Evolutionary conservation across 1,140 invertebrate genomes (phyloP), one percentile per base, ranked within the genome.

Genomic region (Cydia fagiglandana): DNA sequence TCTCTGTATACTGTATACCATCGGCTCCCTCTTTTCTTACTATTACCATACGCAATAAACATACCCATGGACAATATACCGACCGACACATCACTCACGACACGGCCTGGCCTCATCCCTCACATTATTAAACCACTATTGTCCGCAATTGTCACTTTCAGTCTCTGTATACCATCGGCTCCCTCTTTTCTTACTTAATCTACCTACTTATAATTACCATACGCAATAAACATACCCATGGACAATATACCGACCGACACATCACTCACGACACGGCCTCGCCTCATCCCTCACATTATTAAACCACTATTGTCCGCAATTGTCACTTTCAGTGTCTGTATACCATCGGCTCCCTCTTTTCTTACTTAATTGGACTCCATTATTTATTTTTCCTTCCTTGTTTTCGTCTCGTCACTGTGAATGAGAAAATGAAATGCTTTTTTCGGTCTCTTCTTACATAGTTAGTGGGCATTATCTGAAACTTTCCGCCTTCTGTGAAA

Each of bases 361-460:
- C 82, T 81, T 81, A 84, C 77, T 84, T 88, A 86, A 88, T 88
- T 88, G 84, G 85, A 78, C 80, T 84, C 79, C 78, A 83, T 84
- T 86, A 86, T 86, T 88, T 85, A 80, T 83, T 84, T 84, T 85
- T 79, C 80, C 77, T 77, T 75, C 61, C 75, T 83, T 85, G 80
- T 84, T 86, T 86, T 84, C 80, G 76, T 78, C 74, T 77, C 79
- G 82, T 82, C 76, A 79, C 81, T 81, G 77, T 80, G 76, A 83
- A 82, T 75, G 76, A 79, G 76, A 80, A 80, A 81, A 80, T 78
- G 77, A 86, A 84, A 86, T 79, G 79, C 34, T 81, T 80, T 70
- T 70, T 70, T 80, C 66, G 38, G 70, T 56, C 66, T 77, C 73
- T 79, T 78, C 74, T 78, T 76, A 77, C 80, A 76, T 82, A 78